Percentiles rank a stretch among this genome's conserved stretches.
phyloP scores from a whole-genome alignment of 2,888 invertebrate species.

The Tenthredo distinguenda region DNA sequence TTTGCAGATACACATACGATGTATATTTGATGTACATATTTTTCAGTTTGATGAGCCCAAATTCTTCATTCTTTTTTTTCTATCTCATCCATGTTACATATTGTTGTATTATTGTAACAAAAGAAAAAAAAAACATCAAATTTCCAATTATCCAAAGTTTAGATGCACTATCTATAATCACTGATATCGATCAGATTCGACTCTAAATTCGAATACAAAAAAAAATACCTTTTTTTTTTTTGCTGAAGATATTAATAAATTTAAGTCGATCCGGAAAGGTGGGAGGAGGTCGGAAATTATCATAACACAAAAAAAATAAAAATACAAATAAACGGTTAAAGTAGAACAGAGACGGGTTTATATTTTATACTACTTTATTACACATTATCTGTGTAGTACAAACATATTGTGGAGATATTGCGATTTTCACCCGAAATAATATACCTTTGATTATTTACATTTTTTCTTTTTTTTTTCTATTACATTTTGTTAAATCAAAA shows the following conservation, averaged over 20 bases:
- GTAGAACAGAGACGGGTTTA: constrained; percentile 23
- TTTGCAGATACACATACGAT: constrained; percentile 1
- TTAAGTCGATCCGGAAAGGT: not conserved
- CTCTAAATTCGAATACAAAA: not conserved
- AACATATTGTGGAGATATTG: constrained; percentile 31
- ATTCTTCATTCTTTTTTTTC: not conserved
- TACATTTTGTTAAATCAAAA: constrained; percentile 32
- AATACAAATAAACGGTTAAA: not conserved
- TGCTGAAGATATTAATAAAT: not conserved
- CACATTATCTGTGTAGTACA: constrained; percentile 47
- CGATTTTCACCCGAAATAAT: constrained; percentile 45
- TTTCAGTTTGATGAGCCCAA: not conserved
- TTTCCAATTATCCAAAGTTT: not conserved
- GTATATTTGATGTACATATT: constrained; percentile 44
- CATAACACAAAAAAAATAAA: not conserved
- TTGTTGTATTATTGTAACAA: not conserved
- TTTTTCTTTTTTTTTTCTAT: constrained; percentile 44
- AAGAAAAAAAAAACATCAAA: not conserved
- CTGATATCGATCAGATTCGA: not conserved
- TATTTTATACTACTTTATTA: constrained; percentile 40
- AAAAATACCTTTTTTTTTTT: not conserved
- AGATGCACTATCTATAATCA: constrained; percentile 8
- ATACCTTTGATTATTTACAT: constrained; percentile 51
- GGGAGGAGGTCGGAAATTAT: not conserved
- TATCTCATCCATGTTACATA: not conserved